phyloP scores from a whole-genome alignment of 2,888 invertebrate genomes.

The Drosophila recens region DNA sequence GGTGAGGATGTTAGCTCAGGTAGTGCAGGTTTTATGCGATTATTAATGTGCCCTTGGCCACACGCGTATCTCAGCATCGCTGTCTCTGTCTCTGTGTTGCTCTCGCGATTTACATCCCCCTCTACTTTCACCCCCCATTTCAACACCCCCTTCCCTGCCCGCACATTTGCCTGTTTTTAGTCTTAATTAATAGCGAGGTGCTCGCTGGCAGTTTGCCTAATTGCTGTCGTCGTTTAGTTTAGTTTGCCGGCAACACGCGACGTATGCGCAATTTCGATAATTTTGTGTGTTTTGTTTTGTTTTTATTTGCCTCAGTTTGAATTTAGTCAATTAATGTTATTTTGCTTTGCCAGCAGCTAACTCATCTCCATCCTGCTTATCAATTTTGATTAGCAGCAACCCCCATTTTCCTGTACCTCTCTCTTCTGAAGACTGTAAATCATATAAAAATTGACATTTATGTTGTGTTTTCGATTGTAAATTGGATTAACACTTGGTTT shows the following conservation, averaged over 20 bases:
- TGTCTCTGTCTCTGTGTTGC: neutral
- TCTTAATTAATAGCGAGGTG: constrained; percentile 49
- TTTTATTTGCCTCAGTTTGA: constrained; percentile 13
- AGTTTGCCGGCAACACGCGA: constrained; percentile 34
- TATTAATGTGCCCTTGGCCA: constrained; percentile 60
- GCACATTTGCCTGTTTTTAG: constrained; percentile 7
- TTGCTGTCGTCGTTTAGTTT: constrained; percentile 54
- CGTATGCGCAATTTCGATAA: constrained; percentile 59
- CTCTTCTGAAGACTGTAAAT: constrained; percentile 22
- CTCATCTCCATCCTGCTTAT: constrained; percentile 57
- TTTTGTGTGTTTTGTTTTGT: constrained; percentile 33
- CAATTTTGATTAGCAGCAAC: constrained; percentile 51
- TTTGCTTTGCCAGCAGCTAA: constrained; percentile 31
- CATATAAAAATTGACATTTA: constrained; percentile 55
- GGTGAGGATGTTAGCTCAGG: neutral
- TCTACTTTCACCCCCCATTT: neutral
- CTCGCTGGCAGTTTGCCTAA: constrained; percentile 69
- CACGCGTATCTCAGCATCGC: constrained; percentile 3
- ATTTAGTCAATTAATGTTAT: constrained; percentile 64
- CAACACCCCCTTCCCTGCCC: neutral
- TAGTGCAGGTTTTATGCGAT: constrained; percentile 6
- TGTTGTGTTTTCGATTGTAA: constrained; percentile 25
- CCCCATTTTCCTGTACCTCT: neutral
- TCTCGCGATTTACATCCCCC: neutral
- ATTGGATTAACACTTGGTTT: constrained; percentile 10